Percentiles rank a stretch among this genome's conserved stretches.
These are phyloP conservation scores for Megalops cyprinoides DNA, from an alignment of 2,797 vertebrate genomes.

Conservation along the genomic window DNA sequence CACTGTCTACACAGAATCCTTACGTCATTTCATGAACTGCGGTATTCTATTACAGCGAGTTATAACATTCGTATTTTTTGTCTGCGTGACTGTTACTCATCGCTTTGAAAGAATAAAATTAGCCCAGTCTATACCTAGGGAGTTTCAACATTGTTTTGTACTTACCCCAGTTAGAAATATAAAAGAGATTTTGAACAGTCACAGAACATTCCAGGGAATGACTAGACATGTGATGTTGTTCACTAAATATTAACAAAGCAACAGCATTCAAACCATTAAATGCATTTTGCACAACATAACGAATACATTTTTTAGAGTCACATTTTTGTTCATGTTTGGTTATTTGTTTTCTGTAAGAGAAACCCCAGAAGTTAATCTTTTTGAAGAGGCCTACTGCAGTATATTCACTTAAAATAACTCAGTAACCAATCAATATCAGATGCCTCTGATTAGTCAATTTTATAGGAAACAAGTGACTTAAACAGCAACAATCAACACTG, in stretches of 20 bases:
- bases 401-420: no score
- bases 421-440: no score
- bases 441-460: no score
- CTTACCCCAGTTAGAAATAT: not conserved
- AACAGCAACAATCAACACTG: no score
- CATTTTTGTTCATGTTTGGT: not conserved
- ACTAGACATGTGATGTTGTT: not conserved
- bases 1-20: constrained; percentile 67
- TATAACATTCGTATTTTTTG: not conserved
- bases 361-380: not conserved
- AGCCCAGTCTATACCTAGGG: not conserved
- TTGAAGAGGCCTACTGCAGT: not conserved
- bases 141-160: not conserved
- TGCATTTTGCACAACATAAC: not conserved
- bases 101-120: not conserved
- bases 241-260: not conserved
- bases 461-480: no score
- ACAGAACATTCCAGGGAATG: not conserved
- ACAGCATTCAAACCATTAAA: not conserved
- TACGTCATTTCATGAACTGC: constrained; percentile 36
- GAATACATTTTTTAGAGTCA: not conserved
- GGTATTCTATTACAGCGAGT: not conserved
- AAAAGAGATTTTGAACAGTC: not conserved
- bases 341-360: not conserved
- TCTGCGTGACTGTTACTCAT: not conserved